Conservation (phyloP, 2,888 invertebrate species). For the Chrysolina americana region DNA sequence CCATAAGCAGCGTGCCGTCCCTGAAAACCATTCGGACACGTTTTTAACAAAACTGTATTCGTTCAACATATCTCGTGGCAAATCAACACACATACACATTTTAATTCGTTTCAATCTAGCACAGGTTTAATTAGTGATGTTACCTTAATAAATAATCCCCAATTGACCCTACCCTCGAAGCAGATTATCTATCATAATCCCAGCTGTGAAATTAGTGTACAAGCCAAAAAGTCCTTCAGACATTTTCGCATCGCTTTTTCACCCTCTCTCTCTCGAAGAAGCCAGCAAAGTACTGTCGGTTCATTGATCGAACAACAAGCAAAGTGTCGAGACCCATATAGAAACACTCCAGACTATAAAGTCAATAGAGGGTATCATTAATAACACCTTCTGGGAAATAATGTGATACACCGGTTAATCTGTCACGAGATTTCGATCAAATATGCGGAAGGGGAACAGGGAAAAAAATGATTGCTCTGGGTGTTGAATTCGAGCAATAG, state of each 20-base stretch:
- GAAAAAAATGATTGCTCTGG: not conserved
- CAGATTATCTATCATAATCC: conserved; percentile 15
- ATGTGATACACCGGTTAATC: conserved; percentile 41
- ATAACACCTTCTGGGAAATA: conserved; percentile 57
- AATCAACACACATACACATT: too few relatives aligned
- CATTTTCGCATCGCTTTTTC: not conserved
- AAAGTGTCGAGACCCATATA: conserved; percentile 29
- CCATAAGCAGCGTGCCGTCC: too few relatives aligned
- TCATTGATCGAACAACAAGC: conserved; percentile 39
- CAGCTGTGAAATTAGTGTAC: conserved; percentile 7
- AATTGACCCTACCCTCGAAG: not conserved
- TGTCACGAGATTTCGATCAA: conserved; percentile 38
- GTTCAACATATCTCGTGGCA: too few relatives aligned
- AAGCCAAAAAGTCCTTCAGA: conserved; percentile 14
- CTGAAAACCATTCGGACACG: too few relatives aligned
- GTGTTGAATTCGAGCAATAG: too few relatives aligned
- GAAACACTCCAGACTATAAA: conserved; percentile 49
- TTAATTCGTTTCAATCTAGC: too few relatives aligned
- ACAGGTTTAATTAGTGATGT: not conserved
- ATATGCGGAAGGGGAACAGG: not conserved
- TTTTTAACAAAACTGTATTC: too few relatives aligned
- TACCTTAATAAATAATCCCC: not conserved
- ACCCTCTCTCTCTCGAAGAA: conserved; percentile 26
- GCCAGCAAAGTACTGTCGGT: conserved; percentile 35
- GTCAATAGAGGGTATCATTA: conserved; percentile 63